Conservation (phyloP, 1,140 invertebrate species). For the Trinorchestia longiramus region DNA sequence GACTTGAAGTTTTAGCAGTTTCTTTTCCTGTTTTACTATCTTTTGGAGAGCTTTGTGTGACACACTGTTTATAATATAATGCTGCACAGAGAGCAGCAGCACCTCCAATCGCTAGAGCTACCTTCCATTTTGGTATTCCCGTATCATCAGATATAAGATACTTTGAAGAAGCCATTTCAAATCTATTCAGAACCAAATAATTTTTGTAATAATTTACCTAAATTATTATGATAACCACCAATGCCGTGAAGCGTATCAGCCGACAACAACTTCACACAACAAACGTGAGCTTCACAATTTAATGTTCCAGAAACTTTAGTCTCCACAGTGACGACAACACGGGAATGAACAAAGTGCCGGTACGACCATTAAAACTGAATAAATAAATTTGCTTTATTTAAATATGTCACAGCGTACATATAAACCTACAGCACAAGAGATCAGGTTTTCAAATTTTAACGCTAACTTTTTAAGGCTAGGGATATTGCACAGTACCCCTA, state of each 20-base stretch:
- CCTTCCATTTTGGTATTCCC: neutral
- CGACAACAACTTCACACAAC: neutral
- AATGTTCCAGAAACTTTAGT: neutral
- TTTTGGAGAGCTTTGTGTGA: neutral
- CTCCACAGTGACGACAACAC: neutral
- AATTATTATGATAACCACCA: neutral
- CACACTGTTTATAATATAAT: neutral
- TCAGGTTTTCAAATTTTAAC: too few species aligned
- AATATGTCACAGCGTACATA: too few species aligned
- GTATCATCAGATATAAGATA: neutral
- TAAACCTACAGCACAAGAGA: too few species aligned
- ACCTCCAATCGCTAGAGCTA: neutral
- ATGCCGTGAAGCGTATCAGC: neutral
- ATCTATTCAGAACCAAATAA: neutral
- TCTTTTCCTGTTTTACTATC: neutral
- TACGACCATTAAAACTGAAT: too few species aligned
- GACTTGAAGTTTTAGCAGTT: neutral
- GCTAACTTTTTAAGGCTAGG: too few species aligned
- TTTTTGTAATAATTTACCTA: neutral
- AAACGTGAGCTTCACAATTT: neutral
- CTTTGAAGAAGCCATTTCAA: neutral
- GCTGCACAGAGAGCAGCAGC: neutral
- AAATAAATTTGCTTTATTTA: too few species aligned
- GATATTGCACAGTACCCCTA: too few species aligned
- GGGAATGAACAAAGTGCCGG: neutral